Evolutionary conservation across 2,797 vertebrate species (phyloP).

Genomic region (Siniperca scherzeri): DNA sequence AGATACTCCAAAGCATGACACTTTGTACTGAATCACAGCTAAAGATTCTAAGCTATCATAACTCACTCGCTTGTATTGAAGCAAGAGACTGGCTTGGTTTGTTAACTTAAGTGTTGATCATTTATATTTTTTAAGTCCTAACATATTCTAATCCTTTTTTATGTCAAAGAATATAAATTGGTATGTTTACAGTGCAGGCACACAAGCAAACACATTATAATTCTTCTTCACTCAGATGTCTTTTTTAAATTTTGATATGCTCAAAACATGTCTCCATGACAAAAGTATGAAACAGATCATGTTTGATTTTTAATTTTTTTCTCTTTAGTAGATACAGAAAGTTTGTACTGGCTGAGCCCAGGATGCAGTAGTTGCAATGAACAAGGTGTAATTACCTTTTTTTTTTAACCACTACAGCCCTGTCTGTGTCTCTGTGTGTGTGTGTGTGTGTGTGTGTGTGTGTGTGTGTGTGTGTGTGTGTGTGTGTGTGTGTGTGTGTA

Average conservation of each 20-base stretch:
- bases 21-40: constrained; percentile 3
- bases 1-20: background rate
- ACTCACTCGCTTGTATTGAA: background rate
- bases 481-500: background rate
- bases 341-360: background rate
- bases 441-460: background rate
- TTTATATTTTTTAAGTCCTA: background rate
- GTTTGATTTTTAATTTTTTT: background rate
- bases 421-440: background rate
- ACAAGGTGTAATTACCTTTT: background rate
- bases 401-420: background rate
- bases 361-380: background rate
- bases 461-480: background rate
- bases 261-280: background rate
- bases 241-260: background rate
- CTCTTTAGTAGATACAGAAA: background rate
- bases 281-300: background rate
- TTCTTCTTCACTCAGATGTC: no score
- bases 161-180: no score
- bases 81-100: no score
- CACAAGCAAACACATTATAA: background rate
- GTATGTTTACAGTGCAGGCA: background rate
- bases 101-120: background rate
- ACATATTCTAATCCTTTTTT: background rate
- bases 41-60: background rate